A percentile compares a stretch with the other conserved stretches of the same genome.
Evolutionary conservation across 2,113 vertebrate genomes (phyloP).

Genomic region (Nestor notabilis): DNA sequence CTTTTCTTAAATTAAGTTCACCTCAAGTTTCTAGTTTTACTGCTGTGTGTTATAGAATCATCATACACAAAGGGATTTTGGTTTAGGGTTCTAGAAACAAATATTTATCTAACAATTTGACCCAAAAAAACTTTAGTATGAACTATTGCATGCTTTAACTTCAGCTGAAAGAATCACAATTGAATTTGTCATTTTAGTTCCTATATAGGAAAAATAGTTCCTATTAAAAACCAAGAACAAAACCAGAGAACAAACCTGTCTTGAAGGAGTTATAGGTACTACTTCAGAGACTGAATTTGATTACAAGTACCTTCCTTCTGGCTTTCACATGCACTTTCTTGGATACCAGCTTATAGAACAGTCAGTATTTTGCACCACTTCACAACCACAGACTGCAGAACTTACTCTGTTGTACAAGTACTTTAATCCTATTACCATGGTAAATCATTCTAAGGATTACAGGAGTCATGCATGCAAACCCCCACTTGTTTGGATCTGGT

Average conservation of each 20-base stretch:
- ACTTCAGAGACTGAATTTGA: not conserved
- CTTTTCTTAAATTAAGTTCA: not conserved
- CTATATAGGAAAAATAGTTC: not conserved
- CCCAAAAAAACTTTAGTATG: not conserved
- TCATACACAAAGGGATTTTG: not conserved
- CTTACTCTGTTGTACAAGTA: not conserved
- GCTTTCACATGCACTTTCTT: accelerated
- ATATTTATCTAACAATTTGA: not conserved
- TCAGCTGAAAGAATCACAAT: accelerated
- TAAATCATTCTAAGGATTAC: not conserved
- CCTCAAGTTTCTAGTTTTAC: not conserved
- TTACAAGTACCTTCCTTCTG: not conserved
- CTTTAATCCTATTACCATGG: not conserved
- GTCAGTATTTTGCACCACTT: slow-evolving; percentile 52
- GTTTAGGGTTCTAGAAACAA: not conserved
- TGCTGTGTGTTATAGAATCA: not conserved
- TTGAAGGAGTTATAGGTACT: not conserved
- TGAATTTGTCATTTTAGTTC: not conserved
- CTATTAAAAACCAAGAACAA: not conserved
- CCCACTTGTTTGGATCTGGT: not conserved
- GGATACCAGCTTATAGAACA: not conserved
- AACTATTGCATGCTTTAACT: not conserved
- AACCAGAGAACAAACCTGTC: not conserved
- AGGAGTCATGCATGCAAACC: slow-evolving; percentile 23
- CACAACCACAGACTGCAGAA: not conserved